Evolutionary conservation across 2,113 vertebrate genomes (phyloP).

Genomic region (Pagrus major): DNA sequence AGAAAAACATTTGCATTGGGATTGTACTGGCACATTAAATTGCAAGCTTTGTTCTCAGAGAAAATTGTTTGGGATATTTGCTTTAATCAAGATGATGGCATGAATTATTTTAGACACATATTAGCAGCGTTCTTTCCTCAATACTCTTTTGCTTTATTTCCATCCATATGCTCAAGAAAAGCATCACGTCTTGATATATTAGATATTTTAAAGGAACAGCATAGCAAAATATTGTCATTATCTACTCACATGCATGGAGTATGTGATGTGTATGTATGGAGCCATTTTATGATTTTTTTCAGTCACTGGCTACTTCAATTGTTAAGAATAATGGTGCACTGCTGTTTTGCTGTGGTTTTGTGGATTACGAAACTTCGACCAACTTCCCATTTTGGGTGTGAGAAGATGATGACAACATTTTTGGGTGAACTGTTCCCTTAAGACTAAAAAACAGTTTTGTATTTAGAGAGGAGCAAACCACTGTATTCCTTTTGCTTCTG

Average conservation of each 20-base stretch:
- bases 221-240: too few relatives aligned
- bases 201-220: background rate
- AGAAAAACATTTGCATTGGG: slow-evolving; percentile 18
- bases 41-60: slow-evolving; percentile 24
- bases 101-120: slow-evolving; percentile 22
- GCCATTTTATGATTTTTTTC: too few relatives aligned
- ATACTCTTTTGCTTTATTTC: slow-evolving; percentile 18
- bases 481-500: slow-evolving; percentile 2
- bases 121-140: slow-evolving; percentile 15
- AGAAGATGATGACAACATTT: too few relatives aligned
- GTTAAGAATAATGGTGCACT: too few relatives aligned
- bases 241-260: too few relatives aligned
- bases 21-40: slow-evolving; percentile 5
- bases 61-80: slow-evolving; percentile 29
- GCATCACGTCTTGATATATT: background rate
- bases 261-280: too few relatives aligned
- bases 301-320: too few relatives aligned
- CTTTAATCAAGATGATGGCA: slow-evolving; percentile 24
- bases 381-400: too few relatives aligned
- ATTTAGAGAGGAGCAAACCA: slow-evolving; percentile 31
- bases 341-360: too few relatives aligned
- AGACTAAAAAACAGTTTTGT: too few relatives aligned
- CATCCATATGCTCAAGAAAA: slow-evolving; percentile 16
- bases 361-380: too few relatives aligned
- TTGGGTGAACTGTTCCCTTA: too few relatives aligned